Base-by-base conservation (phyloP, 2,888 invertebrate species). In the Leptopilina syphax region DNA sequence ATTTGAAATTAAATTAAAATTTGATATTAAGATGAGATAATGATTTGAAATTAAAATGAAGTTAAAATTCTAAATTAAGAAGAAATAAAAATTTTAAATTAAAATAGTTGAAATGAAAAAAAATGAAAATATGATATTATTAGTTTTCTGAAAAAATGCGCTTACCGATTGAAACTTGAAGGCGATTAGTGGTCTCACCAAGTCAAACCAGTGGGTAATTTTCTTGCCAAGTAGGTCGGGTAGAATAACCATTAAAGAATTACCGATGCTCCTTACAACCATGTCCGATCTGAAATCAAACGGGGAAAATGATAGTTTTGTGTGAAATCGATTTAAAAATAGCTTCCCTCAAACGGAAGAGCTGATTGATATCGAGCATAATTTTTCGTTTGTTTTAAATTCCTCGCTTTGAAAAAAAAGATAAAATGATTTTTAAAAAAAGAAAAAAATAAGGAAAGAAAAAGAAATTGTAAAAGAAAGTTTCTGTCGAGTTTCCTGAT, bases 151-250 rank as follows among this genome's bases (percentile, higher is more conserved):
- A 5, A 10, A 76, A 65, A 77, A 77, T 63, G 9, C 9, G 63
- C 65, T 95, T 93, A 99, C 99, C 89, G 97, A 97, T 92, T 97
- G 96, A 93, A 98, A 98, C 90, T 97, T 97, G 92, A 99, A 98
- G 8, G 97, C 96, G 88, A 98, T 97, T 80, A 98, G 93, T 0
- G 99, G 99, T 84, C 98, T 95, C 50, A 97, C 96, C 79, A 99
- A 92, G 89, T 97, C 96, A 91, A 99, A 99, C 95, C 97, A 96
- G 87, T 97, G 96, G 0, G 97, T 97, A 81, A 99, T 96, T 91
- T 96, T 97, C 92, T 97, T 97, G 10, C 98, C 97, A 84, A 97
- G 94, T 79, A 98, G 92, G 88, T 97, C 96, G 0, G 98, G 97
- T 84, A 98, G 92, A 86, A 98, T 97, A 60, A 97, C 97, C 96